Percentiles rank a stretch among this genome's conserved stretches.
Evolutionary conservation across 2,888 invertebrate genomes (phyloP).

Genomic region (Eledone cirrhosa): DNA sequence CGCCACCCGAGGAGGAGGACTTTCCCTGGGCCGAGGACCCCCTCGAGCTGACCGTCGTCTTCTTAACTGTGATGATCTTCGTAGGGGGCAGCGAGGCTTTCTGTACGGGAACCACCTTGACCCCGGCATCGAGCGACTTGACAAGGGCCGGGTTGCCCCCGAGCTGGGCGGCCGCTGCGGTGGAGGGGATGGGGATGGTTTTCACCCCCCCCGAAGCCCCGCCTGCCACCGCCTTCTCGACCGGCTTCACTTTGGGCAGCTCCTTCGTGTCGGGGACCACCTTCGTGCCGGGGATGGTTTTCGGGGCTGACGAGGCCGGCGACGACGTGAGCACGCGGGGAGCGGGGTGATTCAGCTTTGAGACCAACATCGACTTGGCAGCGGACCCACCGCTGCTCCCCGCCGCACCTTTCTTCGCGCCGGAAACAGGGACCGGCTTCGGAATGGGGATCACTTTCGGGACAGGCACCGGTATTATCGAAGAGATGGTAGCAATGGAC

Average conservation of each 20-base stretch:
- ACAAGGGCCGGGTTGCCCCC: background rate
- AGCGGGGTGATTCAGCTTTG: too few relatives aligned
- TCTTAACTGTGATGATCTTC: slow-evolving; percentile 15
- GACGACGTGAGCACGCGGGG: background rate
- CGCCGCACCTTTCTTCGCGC: too few relatives aligned
- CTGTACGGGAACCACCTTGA: slow-evolving; percentile 1
- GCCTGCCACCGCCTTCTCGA: background rate
- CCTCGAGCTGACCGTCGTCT: background rate
- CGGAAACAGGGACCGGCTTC: background rate
- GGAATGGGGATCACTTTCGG: background rate
- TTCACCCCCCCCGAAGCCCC: too few relatives aligned
- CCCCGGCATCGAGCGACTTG: background rate
- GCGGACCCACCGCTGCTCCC: background rate
- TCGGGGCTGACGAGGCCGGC: background rate
- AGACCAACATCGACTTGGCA: background rate
- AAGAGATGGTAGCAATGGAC: slow-evolving; percentile 7
- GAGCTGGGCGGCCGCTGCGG: background rate
- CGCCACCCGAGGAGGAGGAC: background rate
- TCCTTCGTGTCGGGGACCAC: slow-evolving; percentile 7
- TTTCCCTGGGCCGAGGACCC: background rate
- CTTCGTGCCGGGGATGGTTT: slow-evolving; percentile 12
- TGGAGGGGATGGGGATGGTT: slow-evolving; percentile 5
- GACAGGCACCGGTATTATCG: background rate
- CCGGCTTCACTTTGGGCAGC: background rate
- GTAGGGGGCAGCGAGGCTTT: background rate